Percentiles rank a stretch among this genome's conserved stretches.
phyloP scores from a whole-genome alignment of 2,888 invertebrate species.

The Seladonia tumulorum region DNA sequence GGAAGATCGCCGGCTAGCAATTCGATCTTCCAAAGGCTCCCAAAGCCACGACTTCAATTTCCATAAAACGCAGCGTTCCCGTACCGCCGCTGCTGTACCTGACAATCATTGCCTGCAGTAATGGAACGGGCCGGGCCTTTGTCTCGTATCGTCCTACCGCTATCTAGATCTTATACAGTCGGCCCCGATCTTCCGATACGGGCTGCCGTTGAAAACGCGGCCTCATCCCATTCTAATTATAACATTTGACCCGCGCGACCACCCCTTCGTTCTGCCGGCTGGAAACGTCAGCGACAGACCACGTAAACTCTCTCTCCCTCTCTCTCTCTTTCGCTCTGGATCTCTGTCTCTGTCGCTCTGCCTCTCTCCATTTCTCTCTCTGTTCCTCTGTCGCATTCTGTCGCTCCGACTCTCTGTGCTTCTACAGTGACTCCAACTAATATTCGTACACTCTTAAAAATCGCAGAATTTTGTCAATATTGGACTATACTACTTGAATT shows the following conservation, averaged over 20 bases:
- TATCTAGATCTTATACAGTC: slow-evolving; percentile 22
- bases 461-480: too few species aligned
- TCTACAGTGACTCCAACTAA: too few species aligned
- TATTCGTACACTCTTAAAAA: too few species aligned
- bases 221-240: slow-evolving; percentile 52
- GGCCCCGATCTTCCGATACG: slow-evolving; percentile 17
- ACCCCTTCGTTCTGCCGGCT: slow-evolving; percentile 16
- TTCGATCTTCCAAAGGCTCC: slow-evolving; percentile 14
- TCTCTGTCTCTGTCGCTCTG: too few species aligned
- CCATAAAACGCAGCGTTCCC: slow-evolving; percentile 55
- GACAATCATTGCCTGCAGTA: slow-evolving; percentile 64
- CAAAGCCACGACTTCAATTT: slow-evolving; percentile 43
- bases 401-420: too few species aligned
- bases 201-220: slow-evolving; percentile 52
- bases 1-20: background rate
- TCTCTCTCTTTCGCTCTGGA: too few species aligned
- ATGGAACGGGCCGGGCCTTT: slow-evolving; percentile 51
- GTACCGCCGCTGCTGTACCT: slow-evolving; percentile 43
- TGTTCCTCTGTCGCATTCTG: too few species aligned
- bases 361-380: too few species aligned
- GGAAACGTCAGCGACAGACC: slow-evolving; percentile 63
- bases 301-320: background rate
- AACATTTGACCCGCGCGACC: slow-evolving; percentile 56
- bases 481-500: too few species aligned
- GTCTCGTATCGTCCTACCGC: slow-evolving; percentile 27